These are phyloP conservation scores for Oenanthe oenanthe DNA, from an alignment of 2,113 vertebrate genomes.

Conservation along the genomic window DNA sequence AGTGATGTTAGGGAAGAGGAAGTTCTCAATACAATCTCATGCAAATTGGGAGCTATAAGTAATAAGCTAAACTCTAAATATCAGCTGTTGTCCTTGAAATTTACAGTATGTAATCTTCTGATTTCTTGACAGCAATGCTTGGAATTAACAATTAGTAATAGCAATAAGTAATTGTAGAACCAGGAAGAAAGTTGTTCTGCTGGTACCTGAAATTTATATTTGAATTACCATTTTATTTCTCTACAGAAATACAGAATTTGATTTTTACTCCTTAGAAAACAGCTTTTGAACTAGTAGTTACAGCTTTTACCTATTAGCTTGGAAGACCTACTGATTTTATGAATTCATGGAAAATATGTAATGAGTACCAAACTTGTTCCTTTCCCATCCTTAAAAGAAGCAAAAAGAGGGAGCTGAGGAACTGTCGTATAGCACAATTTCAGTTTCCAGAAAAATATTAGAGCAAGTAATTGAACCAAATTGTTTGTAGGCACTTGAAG, in stretches of 20 bases:
- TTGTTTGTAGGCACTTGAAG: conserved; percentile 2
- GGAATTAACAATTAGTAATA: background rate
- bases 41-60: background rate
- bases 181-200: background rate
- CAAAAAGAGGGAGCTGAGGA: background rate
- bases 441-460: background rate
- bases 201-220: background rate
- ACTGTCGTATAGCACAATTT: background rate
- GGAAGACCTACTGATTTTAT: background rate
- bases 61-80: background rate
- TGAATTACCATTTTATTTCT: background rate
- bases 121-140: background rate
- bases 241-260: background rate
- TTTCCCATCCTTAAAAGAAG: background rate
- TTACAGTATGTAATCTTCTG: background rate
- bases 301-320: background rate
- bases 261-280: background rate
- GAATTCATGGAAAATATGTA: background rate
- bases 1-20: background rate
- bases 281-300: background rate
- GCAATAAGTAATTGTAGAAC: background rate
- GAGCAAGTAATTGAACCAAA: conserved; percentile 16
- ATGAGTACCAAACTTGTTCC: background rate
- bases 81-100: background rate
- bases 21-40: background rate